Percentiles rank a stretch among this genome's conserved stretches.
Evolutionary conservation across 2,888 invertebrate genomes (phyloP).

Genomic region (Bellardia pandia): DNA sequence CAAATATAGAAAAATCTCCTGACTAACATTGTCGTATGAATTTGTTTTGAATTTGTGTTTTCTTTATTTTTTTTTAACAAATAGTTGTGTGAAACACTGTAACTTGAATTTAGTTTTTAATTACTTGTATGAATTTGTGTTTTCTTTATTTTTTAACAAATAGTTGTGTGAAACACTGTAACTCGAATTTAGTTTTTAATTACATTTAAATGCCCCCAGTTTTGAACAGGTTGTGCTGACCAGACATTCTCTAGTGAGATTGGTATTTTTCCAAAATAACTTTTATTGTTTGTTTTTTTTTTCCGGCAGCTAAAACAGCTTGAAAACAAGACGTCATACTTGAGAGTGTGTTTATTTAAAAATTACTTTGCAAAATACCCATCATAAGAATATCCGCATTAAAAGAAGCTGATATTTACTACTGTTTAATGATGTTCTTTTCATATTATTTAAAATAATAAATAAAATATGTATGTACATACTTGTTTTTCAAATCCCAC

Average conservation of each 20-base stretch:
- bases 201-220: background rate
- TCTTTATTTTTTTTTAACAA: too few species aligned
- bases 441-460: background rate
- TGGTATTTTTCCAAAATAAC: background rate
- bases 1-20: too few species aligned
- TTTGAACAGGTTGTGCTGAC: background rate
- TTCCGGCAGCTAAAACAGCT: background rate
- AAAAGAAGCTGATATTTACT: too few species aligned
- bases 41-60: too few species aligned
- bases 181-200: background rate
- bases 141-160: too few species aligned
- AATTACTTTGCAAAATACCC: background rate
- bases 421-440: too few species aligned
- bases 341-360: constrained; percentile 14
- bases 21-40: too few species aligned
- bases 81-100: background rate
- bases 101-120: background rate
- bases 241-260: background rate
- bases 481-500: background rate
- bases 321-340: background rate
- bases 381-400: background rate
- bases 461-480: too few species aligned
- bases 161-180: background rate
- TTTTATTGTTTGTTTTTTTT: background rate
- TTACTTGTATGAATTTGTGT: background rate